phyloP scores from a whole-genome alignment of 2,888 invertebrate genomes.

The Frankliniella intonsa region DNA sequence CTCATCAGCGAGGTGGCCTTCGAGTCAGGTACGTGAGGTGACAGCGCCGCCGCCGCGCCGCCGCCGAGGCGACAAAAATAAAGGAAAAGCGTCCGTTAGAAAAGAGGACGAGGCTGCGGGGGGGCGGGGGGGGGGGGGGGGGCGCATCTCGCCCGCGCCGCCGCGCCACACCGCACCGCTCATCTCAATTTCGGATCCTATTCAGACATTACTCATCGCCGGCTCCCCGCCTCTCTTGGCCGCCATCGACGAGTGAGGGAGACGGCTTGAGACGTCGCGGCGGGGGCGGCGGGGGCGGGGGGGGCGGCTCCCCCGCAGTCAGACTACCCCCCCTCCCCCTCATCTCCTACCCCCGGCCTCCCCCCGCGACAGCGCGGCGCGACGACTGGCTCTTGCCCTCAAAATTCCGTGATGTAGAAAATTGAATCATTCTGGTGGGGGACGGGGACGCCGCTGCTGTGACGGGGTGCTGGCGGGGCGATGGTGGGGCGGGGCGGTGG shows the following conservation, averaged over 20 bases:
- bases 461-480: no score
- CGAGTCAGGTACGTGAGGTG: conserved; percentile 67
- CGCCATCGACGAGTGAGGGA: not conserved
- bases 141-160: not conserved
- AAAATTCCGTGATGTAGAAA: not conserved
- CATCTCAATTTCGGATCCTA: not conserved
- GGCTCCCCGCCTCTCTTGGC: not conserved
- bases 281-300: not conserved
- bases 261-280: not conserved
- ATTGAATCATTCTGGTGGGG: conserved; percentile 7
- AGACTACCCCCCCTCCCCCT: no score
- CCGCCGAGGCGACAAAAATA: not conserved
- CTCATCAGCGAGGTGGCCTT: conserved; percentile 85
- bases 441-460: not conserved
- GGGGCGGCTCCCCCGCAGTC: no score
- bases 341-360: not conserved
- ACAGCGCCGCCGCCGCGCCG: no score
- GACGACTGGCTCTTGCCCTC: not conserved
- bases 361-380: not conserved
- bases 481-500: no score
- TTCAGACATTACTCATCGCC: not conserved
- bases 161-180: not conserved
- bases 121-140: not conserved
- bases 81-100: not conserved
- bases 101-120: not conserved